Conservation (phyloP, 2,888 invertebrate species). For the Mantis religiosa region DNA sequence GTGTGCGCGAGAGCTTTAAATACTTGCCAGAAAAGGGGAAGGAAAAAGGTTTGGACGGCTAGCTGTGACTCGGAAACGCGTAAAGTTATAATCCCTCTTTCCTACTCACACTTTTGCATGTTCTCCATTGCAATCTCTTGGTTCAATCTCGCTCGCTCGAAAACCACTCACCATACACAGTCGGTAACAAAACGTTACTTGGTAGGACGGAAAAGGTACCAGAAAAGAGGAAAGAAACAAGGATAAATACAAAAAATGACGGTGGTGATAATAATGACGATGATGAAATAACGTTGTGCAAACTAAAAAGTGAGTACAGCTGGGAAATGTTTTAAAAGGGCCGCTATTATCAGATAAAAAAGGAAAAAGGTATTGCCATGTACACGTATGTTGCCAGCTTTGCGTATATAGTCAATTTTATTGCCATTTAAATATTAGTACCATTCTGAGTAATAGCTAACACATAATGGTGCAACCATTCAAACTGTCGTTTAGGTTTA, state of each 20-base stretch:
- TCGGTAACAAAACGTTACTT: neutral
- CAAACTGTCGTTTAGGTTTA: too few species aligned
- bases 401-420: neutral
- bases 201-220: neutral
- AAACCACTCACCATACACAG: neutral
- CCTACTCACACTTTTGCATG: neutral
- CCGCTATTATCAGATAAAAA: neutral
- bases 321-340: neutral
- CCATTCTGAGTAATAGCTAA: neutral
- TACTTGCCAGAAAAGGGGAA: neutral
- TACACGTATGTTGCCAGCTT: neutral
- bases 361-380: neutral
- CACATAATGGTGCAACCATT: neutral
- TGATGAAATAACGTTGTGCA: neutral
- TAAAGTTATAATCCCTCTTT: neutral
- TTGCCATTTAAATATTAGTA: neutral
- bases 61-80: neutral
- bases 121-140: neutral
- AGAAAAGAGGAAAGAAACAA: neutral
- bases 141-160: neutral
- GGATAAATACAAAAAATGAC: neutral
- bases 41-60: neutral
- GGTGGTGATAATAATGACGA: neutral
- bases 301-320: neutral
- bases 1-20: neutral